phyloP scores from a whole-genome alignment of 2,888 invertebrate species.

The Drosophila sordidapex region DNA sequence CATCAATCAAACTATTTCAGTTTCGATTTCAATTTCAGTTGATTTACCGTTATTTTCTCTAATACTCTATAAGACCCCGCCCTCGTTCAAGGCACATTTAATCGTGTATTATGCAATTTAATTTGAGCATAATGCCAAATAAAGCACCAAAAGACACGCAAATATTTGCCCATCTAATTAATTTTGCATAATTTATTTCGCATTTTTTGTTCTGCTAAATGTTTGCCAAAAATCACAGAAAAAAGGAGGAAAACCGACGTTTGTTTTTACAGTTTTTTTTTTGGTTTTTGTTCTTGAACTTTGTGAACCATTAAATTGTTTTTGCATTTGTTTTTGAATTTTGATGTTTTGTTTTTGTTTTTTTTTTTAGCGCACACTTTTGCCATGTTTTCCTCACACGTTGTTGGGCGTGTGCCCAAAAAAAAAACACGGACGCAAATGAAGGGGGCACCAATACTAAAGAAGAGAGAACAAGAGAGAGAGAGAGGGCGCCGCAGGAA shows the following conservation, averaged over 20 bases:
- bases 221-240: constrained; percentile 19
- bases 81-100: background rate
- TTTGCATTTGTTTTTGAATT: constrained; percentile 22
- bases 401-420: constrained; percentile 60
- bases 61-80: background rate
- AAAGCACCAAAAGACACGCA: constrained; percentile 69
- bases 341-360: constrained; percentile 26
- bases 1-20: constrained; percentile 10
- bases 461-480: constrained; percentile 2
- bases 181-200: constrained; percentile 52
- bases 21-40: background rate
- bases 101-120: constrained; percentile 63
- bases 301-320: constrained; percentile 20
- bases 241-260: background rate
- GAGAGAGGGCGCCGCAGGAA: background rate
- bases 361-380: constrained; percentile 12
- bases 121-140: constrained; percentile 60
- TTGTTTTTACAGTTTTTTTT: constrained; percentile 13
- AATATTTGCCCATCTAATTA: constrained; percentile 76
- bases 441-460: background rate
- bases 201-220: background rate
- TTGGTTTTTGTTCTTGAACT: constrained; percentile 46
- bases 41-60: background rate
- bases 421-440: constrained; percentile 11
- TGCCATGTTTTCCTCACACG: constrained; percentile 17